Base-by-base conservation (phyloP, 2,888 invertebrate species). In the Craniophora ligustri region DNA sequence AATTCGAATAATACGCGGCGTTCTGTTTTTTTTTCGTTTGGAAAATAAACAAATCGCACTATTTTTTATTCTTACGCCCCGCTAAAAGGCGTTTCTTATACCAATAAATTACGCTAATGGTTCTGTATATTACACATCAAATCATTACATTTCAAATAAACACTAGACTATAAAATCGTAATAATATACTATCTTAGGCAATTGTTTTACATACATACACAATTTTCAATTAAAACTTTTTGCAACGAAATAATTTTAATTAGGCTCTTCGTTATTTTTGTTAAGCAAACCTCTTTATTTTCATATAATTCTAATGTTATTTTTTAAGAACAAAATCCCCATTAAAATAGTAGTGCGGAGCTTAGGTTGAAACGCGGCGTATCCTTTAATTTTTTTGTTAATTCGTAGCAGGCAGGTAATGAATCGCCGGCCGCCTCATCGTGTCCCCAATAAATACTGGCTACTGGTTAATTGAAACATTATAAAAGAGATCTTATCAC, bases 381-480 rank as follows among this genome's bases (percentile, higher is more conserved):
- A 73, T 78, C 79, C 63, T 82, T 81, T 81, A 72, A 72, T 62
- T 84, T 82, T 82, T 81, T 85, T 82, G 78, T 78, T 77, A 72
- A 72, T 79, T 78, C 73, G 72, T 77, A 75, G 72, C 71, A 68
- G 74, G 74, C 83, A 87, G 88, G 88, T 89, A 91, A 89, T 88
- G 88, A 88, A 88, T 85, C 84, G 82, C 57, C 73, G 79, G 75
- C 73, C 78, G 59, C 65, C 63, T 63, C 72, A 54, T 75, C 78
- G 75, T 85, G 88, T 86, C 88, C 82, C 88, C 85, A 89, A 89
- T 91, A 91, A 92, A 89, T 91, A 90, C 86, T 83, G 83, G 91
- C 92, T 92, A 91, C 92, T 91, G 92, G 88, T 92, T 92, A 92
- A 92, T 92, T 92, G 92, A 92, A 89, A 92, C 92, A 91, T 92